A percentile compares a stretch with the other conserved stretches of the same genome.
phyloP scores from a whole-genome alignment of 2,797 vertebrate genomes.

The Paguma larvata region DNA sequence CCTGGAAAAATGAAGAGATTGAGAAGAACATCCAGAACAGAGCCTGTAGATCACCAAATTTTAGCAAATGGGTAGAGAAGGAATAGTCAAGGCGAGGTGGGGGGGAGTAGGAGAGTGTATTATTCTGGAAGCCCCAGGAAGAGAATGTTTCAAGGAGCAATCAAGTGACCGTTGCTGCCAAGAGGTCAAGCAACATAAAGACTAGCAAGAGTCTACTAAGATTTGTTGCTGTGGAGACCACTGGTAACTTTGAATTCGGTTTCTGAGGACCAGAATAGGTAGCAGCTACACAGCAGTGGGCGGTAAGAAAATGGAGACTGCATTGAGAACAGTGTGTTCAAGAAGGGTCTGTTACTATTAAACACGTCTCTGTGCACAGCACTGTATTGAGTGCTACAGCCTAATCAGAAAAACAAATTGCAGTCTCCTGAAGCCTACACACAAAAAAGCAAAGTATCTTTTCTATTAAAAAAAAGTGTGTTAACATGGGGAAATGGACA shows the following conservation, averaged over 20 bases:
- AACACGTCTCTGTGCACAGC: constrained; percentile 20
- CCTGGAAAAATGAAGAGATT: constrained; percentile 7
- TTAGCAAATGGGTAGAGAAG: constrained; percentile 60
- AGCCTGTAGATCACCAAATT: background rate
- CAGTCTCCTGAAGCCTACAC: background rate
- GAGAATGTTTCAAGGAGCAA: constrained; percentile 29
- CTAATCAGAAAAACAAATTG: constrained; percentile 49
- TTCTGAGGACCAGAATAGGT: constrained; percentile 3
- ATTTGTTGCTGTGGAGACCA: background rate
- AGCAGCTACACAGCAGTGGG: background rate
- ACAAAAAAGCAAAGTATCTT: constrained; percentile 2
- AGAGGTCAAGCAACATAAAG: background rate
- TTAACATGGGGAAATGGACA: background rate
- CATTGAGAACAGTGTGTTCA: background rate
- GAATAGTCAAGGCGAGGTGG: background rate
- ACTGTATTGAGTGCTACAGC: background rate
- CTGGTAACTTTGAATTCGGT: constrained; percentile 43
- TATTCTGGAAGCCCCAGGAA: background rate
- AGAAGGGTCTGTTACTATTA: background rate
- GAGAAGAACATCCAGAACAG: constrained; percentile 13
- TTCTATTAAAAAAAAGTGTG: background rate
- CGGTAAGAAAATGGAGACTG: constrained; percentile 59
- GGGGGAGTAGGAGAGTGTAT: background rate
- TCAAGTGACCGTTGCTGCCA: background rate
- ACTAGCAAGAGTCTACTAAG: background rate